Evolutionary conservation across 2,888 invertebrate species (phyloP).

Genomic region (Andrena dorsata): DNA sequence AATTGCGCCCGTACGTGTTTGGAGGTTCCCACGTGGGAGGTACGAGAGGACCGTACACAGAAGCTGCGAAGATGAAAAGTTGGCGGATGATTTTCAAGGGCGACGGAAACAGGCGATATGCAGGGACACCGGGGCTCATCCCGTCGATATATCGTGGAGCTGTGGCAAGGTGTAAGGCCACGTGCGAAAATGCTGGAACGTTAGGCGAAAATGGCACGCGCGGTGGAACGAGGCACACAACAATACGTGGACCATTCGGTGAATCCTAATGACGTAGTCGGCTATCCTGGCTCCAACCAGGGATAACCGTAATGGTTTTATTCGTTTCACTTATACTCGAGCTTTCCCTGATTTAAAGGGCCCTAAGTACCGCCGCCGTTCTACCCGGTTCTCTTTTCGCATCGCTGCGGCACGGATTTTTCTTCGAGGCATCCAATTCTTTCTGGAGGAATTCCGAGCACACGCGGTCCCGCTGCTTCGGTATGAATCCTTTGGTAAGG

Average conservation of each 20-base stretch:
- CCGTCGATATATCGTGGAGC: slow-evolving; percentile 63
- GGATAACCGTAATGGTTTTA: slow-evolving; percentile 79
- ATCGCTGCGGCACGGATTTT: slow-evolving; percentile 28
- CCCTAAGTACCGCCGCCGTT: slow-evolving; percentile 20
- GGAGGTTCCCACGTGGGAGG: neutral
- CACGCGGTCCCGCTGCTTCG: neutral
- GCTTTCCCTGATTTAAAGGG: slow-evolving; percentile 67
- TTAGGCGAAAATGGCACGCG: slow-evolving; percentile 59
- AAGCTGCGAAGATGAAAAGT: slow-evolving; percentile 21
- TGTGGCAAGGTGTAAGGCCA: slow-evolving; percentile 45
- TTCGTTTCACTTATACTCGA: slow-evolving; percentile 78
- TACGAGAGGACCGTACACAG: neutral
- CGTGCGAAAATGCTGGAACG: slow-evolving; percentile 54
- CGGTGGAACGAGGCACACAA: slow-evolving; percentile 36
- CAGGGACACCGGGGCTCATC: slow-evolving; percentile 46
- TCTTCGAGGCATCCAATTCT: slow-evolving; percentile 20
- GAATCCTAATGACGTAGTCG: slow-evolving; percentile 77
- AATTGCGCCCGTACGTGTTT: neutral
- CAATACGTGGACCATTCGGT: slow-evolving; percentile 68
- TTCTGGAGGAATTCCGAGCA: slow-evolving; percentile 18
- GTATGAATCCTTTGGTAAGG: slow-evolving; percentile 6
- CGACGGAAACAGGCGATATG: slow-evolving; percentile 54
- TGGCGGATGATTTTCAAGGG: slow-evolving; percentile 48
- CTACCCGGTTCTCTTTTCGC: neutral
- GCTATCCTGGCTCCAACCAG: slow-evolving; percentile 69